Conservation (phyloP, 37 sponge, comb jelly and placozoan genomes). For the Axinella damicornis region DNA sequence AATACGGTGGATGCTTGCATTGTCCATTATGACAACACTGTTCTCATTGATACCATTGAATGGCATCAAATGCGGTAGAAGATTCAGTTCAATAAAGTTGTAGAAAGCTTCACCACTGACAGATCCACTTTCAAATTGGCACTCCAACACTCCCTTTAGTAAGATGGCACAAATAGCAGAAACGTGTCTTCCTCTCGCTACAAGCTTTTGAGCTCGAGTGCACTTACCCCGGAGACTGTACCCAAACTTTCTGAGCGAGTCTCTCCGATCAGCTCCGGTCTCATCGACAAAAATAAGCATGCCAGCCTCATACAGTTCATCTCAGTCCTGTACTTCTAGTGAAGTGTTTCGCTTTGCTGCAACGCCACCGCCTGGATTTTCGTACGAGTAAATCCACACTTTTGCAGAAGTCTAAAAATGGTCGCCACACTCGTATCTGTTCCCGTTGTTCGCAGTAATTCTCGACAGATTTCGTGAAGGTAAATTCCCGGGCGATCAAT, state of each 20-base stretch:
- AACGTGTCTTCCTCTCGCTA: slow-evolving; percentile 14
- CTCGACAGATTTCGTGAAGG: too few species aligned
- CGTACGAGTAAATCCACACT: too few species aligned
- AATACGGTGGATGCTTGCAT: slow-evolving; percentile 14
- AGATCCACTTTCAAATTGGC: not conserved
- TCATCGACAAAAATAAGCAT: slow-evolving; percentile 52
- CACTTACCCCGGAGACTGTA: slow-evolving; percentile 22
- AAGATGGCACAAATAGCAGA: slow-evolving; percentile 36
- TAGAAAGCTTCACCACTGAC: slow-evolving; percentile 2
- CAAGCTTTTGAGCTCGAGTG: not conserved
- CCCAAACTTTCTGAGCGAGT: slow-evolving; percentile 26
- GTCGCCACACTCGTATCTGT: too few species aligned
- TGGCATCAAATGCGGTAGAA: slow-evolving; percentile 26
- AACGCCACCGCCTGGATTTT: too few species aligned
- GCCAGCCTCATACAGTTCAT: too few species aligned
- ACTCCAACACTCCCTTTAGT: slow-evolving; percentile 23
- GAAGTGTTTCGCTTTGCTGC: too few species aligned
- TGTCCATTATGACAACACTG: slow-evolving; percentile 22
- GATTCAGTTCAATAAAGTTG: too few species aligned
- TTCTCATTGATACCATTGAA: slow-evolving; percentile 17
- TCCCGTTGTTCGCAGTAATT: too few species aligned
- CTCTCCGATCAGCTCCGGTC: slow-evolving; percentile 19
- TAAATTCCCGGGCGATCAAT: not conserved
- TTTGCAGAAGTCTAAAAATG: too few species aligned
- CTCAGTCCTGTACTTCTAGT: too few species aligned